Evolutionary conservation across 1,140 invertebrate genomes (phyloP).

Genomic region (Apis dorsata): DNA sequence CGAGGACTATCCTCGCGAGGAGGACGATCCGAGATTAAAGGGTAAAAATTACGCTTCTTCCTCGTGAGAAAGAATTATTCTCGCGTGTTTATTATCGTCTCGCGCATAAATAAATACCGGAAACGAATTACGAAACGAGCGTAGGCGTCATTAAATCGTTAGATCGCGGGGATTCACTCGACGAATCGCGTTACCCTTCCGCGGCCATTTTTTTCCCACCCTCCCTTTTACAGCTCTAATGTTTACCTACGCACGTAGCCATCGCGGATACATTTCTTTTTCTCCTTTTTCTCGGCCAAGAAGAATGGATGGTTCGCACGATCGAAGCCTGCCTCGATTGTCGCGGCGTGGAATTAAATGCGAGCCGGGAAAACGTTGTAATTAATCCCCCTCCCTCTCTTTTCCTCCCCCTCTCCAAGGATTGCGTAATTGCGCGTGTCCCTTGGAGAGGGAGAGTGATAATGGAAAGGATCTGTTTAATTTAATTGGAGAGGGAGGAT

Average conservation of each 20-base stretch:
- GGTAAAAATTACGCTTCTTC: slow-evolving; percentile 41
- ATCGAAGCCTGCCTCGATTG: neutral
- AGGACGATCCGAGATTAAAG: neutral
- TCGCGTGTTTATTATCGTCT: slow-evolving; percentile 27
- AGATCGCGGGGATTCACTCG: slow-evolving; percentile 34
- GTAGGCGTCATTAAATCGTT: slow-evolving; percentile 49
- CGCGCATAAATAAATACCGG: slow-evolving; percentile 47
- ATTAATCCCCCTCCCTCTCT: too few relatives aligned
- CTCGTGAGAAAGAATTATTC: slow-evolving; percentile 51
- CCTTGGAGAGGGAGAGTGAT: too few relatives aligned
- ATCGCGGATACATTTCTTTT: neutral
- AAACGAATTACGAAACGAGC: slow-evolving; percentile 38
- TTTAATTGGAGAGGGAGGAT: too few relatives aligned
- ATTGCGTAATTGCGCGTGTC: too few relatives aligned
- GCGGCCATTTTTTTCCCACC: slow-evolving; percentile 24
- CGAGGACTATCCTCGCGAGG: neutral
- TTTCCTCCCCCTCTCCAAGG: too few relatives aligned
- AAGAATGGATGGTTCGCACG: slow-evolving; percentile 24
- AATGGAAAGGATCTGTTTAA: too few relatives aligned
- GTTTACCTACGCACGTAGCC: neutral
- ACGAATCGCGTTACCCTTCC: neutral
- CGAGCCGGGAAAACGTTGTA: too few relatives aligned
- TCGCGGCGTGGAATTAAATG: neutral
- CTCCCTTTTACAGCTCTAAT: slow-evolving; percentile 8
- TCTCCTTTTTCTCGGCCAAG: neutral